Conservation (phyloP, 1,140 invertebrate species). For the Parasteatoda tepidariorum region DNA sequence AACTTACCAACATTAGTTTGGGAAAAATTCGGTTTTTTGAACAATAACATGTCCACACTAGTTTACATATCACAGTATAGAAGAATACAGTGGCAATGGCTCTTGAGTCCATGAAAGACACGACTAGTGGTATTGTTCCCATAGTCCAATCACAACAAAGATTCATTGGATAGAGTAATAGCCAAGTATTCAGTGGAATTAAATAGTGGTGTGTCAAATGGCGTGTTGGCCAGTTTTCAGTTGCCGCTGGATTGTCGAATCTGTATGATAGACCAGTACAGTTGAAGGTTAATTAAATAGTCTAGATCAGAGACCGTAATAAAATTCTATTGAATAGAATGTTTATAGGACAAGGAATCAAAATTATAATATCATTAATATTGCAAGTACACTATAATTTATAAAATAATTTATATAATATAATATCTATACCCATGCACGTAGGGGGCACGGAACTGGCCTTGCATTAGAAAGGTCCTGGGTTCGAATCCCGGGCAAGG, state of each 20-base stretch:
- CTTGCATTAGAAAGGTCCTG: too few relatives aligned
- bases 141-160: slow-evolving; percentile 99
- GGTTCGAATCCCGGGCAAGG: too few relatives aligned
- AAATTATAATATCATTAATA: too few relatives aligned
- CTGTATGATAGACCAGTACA: slow-evolving; percentile 73
- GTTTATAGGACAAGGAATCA: too few relatives aligned
- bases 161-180: slow-evolving; percentile 87
- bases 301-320: too few relatives aligned
- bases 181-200: slow-evolving; percentile 88
- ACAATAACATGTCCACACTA: slow-evolving; percentile 42
- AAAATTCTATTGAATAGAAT: too few relatives aligned
- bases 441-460: too few relatives aligned
- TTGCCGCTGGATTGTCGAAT: slow-evolving; percentile 93
- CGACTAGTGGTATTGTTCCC: slow-evolving; percentile 91
- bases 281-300: too few relatives aligned
- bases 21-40: background rate
- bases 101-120: slow-evolving; percentile 81
- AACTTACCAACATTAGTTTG: slow-evolving; percentile 72
- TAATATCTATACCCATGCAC: too few relatives aligned
- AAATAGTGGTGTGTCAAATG: slow-evolving; percentile 95
- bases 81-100: slow-evolving; percentile 86
- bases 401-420: too few relatives aligned
- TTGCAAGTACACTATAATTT: too few relatives aligned
- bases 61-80: slow-evolving; percentile 73
- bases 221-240: slow-evolving; percentile 79